Base-by-base conservation (phyloP, 2,113 vertebrate genomes). In the western clawed frog (Xenopus tropicalis) region DNA sequence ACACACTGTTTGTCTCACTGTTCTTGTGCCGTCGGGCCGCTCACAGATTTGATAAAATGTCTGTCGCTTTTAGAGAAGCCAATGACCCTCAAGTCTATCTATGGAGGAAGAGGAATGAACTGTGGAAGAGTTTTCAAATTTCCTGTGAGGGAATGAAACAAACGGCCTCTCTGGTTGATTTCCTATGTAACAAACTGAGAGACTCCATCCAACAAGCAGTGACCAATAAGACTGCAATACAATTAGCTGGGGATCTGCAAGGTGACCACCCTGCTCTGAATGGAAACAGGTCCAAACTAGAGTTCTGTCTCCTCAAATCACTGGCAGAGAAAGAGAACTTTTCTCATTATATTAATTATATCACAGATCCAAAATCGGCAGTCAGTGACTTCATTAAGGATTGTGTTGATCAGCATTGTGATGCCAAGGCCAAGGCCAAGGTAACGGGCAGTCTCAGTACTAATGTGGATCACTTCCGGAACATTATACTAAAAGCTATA, bases 311-410 rank as follows among this genome's bases (percentile, higher is more conserved):
- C 21, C 80, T 93, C 58, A 86, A 29, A 44, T 84, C 79, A 21
- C 77, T 93, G 56, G 90, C 90, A 64, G 5, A 90, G 57, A 48
- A 90, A 20, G 85, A 91, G 51, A 74, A 82, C 0, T 93, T 93
- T 83, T 20, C 71, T 4, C 37, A 83, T 0, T 94, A 85, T 16
- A 73, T 22, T 13, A 0, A 19, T 0, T 94, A 94, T 73, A 51
- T 93, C 48, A 29, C 3, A 29, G 0, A 0, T 0, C 78, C 89
- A 66, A 0, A 17, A 62, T 0, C 9, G 0, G 82, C 86, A 77
- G 83, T 84, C 1, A 3, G 63, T 11, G 6, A 0, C 0, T 92
- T 90, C 21, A 89, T 91, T 22, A 2, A 66, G 74, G n/a, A 0
- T 0, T 6, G 2, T 23, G 82, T 88, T 11, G 0, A 62, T 13